Percentiles rank a stretch among this genome's conserved stretches.
These are phyloP conservation scores for Pogonomyrmex barbatus DNA, from an alignment of 1,140 invertebrate genomes.

Conservation along the genomic window DNA sequence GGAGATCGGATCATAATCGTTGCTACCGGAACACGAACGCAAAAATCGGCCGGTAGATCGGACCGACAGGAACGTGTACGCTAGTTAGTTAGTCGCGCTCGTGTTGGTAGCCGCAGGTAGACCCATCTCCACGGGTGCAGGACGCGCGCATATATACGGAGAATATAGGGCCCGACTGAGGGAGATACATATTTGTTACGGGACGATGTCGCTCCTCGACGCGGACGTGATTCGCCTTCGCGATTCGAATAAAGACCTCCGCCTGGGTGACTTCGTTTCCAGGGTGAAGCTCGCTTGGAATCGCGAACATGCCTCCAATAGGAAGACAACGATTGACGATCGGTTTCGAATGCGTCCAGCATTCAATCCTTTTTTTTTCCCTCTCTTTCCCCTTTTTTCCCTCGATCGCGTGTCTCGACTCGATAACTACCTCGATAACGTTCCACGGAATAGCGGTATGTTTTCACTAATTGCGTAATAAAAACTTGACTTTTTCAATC, in stretches of 20 bases:
- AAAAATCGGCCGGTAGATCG: conserved; percentile 73
- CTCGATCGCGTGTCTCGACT: conserved; percentile 42
- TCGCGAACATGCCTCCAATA: conserved; percentile 71
- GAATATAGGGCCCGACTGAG: conserved; percentile 69
- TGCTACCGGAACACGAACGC: conserved; percentile 70
- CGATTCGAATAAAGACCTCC: conserved; percentile 85
- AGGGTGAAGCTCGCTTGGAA: conserved; percentile 73
- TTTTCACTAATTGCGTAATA: conserved; percentile 27
- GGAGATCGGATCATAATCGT: conserved; percentile 63
- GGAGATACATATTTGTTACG: conserved; percentile 86
- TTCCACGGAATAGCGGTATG: conserved; percentile 14
- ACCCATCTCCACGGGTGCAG: conserved; percentile 61
- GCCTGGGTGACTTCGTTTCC: conserved; percentile 80
- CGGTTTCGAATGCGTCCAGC: conserved; percentile 54
- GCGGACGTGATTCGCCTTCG: conserved; percentile 85
- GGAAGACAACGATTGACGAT: conserved; percentile 67
- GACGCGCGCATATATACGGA: conserved; percentile 36
- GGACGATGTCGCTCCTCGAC: conserved; percentile 82
- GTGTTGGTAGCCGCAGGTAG: conserved; percentile 80
- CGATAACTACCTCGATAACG: conserved; percentile 54
- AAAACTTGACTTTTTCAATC: neutral
- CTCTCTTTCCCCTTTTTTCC: conserved; percentile 30
- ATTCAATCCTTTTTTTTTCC: conserved; percentile 56
- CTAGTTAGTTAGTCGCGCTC: conserved; percentile 81
- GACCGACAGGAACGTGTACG: conserved; percentile 76